Percentiles rank a stretch among this genome's conserved stretches.
These are phyloP conservation scores for Megaceryle torquata DNA, from an alignment of 2,113 vertebrate genomes.

Conservation along the genomic window DNA sequence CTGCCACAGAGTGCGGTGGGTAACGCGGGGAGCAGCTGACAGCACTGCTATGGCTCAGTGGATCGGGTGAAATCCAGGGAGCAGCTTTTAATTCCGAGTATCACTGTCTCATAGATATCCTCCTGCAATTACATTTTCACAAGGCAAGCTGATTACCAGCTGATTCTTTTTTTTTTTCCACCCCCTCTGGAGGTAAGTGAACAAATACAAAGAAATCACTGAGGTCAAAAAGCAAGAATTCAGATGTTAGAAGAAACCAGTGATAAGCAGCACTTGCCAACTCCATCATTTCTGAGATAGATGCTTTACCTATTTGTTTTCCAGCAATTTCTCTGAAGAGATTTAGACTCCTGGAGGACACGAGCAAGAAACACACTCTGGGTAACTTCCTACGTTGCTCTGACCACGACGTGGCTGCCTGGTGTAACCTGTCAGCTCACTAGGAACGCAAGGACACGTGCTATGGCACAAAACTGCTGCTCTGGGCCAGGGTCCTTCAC, in stretches of 20 bases:
- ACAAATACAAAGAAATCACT: neutral
- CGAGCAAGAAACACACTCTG: neutral
- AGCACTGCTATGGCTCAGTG: neutral
- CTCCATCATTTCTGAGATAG: neutral
- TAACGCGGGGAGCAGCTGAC: neutral
- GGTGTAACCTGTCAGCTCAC: neutral
- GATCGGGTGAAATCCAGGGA: neutral
- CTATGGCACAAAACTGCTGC: neutral
- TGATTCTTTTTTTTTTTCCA: neutral
- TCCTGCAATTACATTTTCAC: neutral
- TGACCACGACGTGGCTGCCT: neutral
- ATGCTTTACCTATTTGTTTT: neutral
- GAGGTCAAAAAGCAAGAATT: neutral
- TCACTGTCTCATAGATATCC: neutral
- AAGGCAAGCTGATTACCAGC: neutral
- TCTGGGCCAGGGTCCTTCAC: neutral
- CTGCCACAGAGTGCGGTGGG: neutral
- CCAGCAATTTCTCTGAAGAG: neutral
- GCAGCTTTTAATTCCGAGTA: neutral
- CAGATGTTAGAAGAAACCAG: neutral
- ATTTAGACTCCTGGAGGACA: neutral
- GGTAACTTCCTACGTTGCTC: neutral
- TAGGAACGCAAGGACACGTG: fast-evolving
- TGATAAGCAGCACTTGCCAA: neutral
- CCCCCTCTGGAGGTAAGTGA: neutral